These are phyloP conservation scores for Sesia apiformis DNA, from an alignment of 2,888 invertebrate species.

Conservation along the genomic window DNA sequence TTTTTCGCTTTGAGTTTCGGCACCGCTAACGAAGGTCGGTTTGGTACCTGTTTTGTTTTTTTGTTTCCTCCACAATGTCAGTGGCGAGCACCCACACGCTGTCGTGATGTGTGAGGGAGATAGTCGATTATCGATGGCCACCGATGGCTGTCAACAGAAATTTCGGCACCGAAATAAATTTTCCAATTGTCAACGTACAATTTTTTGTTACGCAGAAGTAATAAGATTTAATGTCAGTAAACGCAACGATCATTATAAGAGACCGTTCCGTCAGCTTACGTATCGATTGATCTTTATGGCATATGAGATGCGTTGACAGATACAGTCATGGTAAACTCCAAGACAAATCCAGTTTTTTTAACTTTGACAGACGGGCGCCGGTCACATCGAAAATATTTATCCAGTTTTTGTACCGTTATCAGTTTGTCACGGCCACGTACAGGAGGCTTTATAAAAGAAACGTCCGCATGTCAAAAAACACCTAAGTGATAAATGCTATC, in stretches of 20 bases:
- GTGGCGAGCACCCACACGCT: slow-evolving; percentile 36
- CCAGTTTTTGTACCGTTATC: slow-evolving; percentile 3
- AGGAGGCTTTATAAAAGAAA: slow-evolving; percentile 8
- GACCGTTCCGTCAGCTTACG: slow-evolving; percentile 1
- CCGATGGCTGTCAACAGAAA: slow-evolving; percentile 50
- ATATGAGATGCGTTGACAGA: slow-evolving; percentile 15
- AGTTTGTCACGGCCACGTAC: slow-evolving; percentile 3
- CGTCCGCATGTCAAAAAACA: slow-evolving; percentile 11
- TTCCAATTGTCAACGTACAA: slow-evolving; percentile 2
- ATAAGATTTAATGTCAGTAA: neutral
- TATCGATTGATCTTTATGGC: slow-evolving; percentile 21
- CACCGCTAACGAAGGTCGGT: slow-evolving; percentile 61
- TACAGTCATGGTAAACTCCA: slow-evolving; percentile 10
- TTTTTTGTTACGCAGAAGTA: neutral
- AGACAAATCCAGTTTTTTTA: neutral
- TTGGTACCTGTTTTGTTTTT: slow-evolving; percentile 58
- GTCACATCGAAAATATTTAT: slow-evolving; percentile 2
- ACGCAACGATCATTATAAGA: neutral
- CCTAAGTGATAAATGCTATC: slow-evolving; percentile 10
- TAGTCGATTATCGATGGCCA: slow-evolving; percentile 60
- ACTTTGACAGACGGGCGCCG: neutral
- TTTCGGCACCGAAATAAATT: slow-evolving; percentile 32
- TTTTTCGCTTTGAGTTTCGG: slow-evolving; percentile 54
- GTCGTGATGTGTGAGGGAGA: slow-evolving; percentile 45
- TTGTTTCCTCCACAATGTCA: slow-evolving; percentile 29